A percentile compares a stretch with the other conserved stretches of the same genome.
Evolutionary conservation across 2,797 vertebrate species (phyloP).

Genomic region (Schizopygopsis malacanthus): DNA sequence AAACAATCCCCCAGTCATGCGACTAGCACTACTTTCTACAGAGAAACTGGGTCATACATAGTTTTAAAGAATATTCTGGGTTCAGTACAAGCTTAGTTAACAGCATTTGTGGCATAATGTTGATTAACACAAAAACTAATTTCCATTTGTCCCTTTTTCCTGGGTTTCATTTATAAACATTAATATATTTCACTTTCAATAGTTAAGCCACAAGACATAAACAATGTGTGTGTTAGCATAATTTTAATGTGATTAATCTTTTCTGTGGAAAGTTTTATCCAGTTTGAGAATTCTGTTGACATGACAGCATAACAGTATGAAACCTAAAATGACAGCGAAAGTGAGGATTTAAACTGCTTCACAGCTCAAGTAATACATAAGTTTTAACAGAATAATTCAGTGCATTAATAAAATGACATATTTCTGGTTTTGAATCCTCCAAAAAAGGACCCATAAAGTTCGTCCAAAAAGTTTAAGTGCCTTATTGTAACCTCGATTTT

Average conservation of each 20-base stretch:
- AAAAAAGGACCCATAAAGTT: background rate
- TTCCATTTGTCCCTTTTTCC: background rate
- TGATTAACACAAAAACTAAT: background rate
- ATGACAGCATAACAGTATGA: background rate
- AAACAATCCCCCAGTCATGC: conserved; percentile 4
- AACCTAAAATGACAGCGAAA: background rate
- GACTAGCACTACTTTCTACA: background rate
- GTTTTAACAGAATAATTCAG: background rate
- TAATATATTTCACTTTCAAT: background rate
- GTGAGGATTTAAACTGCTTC: background rate
- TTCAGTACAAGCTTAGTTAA: conserved; percentile 24
- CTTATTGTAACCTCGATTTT: background rate
- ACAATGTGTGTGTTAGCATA: background rate
- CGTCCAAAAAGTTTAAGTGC: background rate
- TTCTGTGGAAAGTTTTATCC: background rate
- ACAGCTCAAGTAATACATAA: background rate
- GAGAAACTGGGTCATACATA: conserved; percentile 38
- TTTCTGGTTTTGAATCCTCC: background rate
- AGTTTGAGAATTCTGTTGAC: background rate
- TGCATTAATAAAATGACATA: background rate
- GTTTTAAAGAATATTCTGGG: background rate
- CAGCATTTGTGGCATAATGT: conserved; percentile 1
- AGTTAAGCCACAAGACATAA: background rate
- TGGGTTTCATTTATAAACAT: conserved; percentile 8
- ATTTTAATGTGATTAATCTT: background rate